Percentiles rank a stretch among this genome's conserved stretches.
phyloP scores from a whole-genome alignment of 2,888 invertebrate species.

The Anorthoa munda region DNA sequence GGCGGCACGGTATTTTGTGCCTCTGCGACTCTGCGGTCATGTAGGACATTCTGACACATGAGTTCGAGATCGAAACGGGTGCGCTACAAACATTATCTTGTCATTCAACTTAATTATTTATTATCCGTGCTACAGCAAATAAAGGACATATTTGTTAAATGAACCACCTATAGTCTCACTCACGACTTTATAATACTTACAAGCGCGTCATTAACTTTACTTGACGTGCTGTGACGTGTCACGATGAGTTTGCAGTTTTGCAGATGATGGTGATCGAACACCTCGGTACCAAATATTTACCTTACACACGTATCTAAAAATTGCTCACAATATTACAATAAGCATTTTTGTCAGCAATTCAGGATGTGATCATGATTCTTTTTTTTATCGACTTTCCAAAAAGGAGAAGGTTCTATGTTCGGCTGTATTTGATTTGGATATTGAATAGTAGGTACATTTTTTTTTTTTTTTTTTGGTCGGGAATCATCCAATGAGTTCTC shows the following conservation, averaged over 20 bases:
- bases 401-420: too few relatives aligned
- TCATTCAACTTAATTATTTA: neutral
- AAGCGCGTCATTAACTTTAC: neutral
- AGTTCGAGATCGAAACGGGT: constrained; percentile 8
- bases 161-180: neutral
- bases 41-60: constrained; percentile 37
- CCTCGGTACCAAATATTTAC: neutral
- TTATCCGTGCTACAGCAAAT: neutral
- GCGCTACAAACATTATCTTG: neutral
- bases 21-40: constrained; percentile 11
- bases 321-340: constrained; percentile 29
- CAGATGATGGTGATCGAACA: neutral
- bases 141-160: neutral
- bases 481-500: too few relatives aligned
- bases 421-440: too few relatives aligned
- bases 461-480: too few relatives aligned
- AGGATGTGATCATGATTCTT: neutral
- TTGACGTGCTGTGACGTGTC: neutral
- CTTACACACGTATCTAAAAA: neutral
- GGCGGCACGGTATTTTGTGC: too few relatives aligned
- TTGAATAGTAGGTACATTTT: too few relatives aligned
- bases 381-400: too few relatives aligned
- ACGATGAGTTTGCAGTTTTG: neutral
- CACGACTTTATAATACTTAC: too few relatives aligned
- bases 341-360: constrained; percentile 21